These are phyloP conservation scores for Zele albiditarsus DNA, from an alignment of 2,888 invertebrate species.

Conservation along the genomic window DNA sequence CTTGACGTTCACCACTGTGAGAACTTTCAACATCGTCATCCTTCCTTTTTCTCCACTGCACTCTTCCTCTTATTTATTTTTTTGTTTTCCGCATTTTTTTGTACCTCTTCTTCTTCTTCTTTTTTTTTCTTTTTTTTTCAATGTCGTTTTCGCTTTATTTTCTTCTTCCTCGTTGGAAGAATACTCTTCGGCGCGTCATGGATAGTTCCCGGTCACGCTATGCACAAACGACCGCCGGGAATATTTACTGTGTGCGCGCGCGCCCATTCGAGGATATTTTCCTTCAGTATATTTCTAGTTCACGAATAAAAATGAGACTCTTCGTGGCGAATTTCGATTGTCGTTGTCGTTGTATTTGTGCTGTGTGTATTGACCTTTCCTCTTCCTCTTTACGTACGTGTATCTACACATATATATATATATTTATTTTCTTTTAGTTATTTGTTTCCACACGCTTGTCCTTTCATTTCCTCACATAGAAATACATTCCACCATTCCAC, in stretches of 20 bases:
- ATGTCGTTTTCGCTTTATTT: conserved; percentile 19
- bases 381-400: no score
- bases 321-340: neutral
- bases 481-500: conserved; percentile 7
- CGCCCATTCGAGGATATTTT: neutral
- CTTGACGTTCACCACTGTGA: conserved; percentile 11
- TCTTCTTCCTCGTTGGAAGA: conserved; percentile 22
- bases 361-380: neutral
- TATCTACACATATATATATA: neutral
- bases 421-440: neutral
- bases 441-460: neutral
- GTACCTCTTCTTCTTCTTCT: neutral
- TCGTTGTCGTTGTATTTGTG: neutral
- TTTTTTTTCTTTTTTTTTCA: conserved; percentile 9
- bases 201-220: conserved; percentile 48
- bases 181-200: conserved; percentile 34
- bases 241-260: conserved; percentile 2
- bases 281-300: neutral
- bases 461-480: conserved; percentile 7
- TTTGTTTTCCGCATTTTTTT: neutral
- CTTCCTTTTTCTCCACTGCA: neutral
- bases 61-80: neutral
- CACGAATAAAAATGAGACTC: neutral
- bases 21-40: neutral
- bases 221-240: conserved; percentile 41